Evolutionary conservation across 2,888 invertebrate genomes (phyloP).

Genomic region (Aplocera efformata): DNA sequence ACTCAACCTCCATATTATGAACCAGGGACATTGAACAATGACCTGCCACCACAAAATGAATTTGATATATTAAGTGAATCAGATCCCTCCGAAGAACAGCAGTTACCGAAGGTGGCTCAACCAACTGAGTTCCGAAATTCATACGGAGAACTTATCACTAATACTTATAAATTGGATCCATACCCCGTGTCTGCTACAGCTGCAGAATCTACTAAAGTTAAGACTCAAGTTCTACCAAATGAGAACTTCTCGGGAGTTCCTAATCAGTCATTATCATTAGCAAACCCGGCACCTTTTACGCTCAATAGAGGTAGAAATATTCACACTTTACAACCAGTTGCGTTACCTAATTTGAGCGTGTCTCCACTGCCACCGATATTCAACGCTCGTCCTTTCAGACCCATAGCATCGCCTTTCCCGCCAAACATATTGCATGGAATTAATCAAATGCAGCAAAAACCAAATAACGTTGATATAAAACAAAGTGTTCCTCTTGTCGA

Average conservation of each 20-base stretch:
- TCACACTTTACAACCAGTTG: conserved; percentile 79
- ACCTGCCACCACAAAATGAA: conserved; percentile 46
- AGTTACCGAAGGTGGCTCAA: conserved; percentile 59
- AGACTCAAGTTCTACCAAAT: conserved; percentile 59
- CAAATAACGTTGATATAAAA: conserved; percentile 74
- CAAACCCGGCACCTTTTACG: conserved; percentile 69
- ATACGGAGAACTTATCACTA: conserved; percentile 66
- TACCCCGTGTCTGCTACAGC: conserved; percentile 63
- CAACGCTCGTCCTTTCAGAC: conserved; percentile 80
- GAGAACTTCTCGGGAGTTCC: conserved; percentile 35
- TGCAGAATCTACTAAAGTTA: conserved; percentile 66
- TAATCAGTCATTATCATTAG: conserved; percentile 59
- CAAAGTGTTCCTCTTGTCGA: conserved; percentile 85
- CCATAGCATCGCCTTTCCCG: conserved; percentile 44
- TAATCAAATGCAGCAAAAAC: conserved; percentile 49
- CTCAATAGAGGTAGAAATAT: conserved; percentile 70
- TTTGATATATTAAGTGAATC: conserved; percentile 45
- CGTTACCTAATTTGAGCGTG: conserved; percentile 83
- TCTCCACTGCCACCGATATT: conserved; percentile 82
- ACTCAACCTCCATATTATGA: conserved; percentile 46
- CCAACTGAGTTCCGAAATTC: conserved; percentile 67
- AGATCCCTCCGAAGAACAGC: conserved; percentile 44
- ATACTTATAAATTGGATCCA: conserved; percentile 51
- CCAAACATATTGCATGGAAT: conserved; percentile 50
- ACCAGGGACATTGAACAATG: conserved; percentile 46